Conservation (phyloP, 2,113 vertebrate genomes). For the Melanostigma gelatinosum region DNA sequence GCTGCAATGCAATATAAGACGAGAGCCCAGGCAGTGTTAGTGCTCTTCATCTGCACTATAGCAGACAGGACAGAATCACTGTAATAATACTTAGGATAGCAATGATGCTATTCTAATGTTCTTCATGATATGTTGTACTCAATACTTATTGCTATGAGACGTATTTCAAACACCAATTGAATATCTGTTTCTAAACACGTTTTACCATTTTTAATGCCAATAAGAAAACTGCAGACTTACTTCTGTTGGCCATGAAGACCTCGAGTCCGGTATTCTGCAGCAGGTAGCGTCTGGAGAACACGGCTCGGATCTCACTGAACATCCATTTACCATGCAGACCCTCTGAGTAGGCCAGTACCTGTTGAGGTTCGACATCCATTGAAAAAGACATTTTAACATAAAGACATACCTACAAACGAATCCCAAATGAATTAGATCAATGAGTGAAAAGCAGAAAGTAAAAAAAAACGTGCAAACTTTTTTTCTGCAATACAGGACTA, state of each 20-base stretch:
- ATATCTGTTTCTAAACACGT: neutral
- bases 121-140: neutral
- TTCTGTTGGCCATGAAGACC: slow-evolving; percentile 99
- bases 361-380: slow-evolving; percentile 33
- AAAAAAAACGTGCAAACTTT: neutral
- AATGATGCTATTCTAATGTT: neutral
- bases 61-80: neutral
- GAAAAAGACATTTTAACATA: neutral
- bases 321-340: slow-evolving; percentile 99
- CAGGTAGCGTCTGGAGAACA: slow-evolving; percentile 97
- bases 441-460: neutral
- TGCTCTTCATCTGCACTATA: neutral
- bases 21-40: neutral
- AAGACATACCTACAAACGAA: neutral
- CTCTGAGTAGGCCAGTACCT: slow-evolving; percentile 97
- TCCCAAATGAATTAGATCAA: neutral
- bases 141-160: neutral
- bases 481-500: neutral
- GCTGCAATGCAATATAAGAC: neutral
- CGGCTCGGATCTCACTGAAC: slow-evolving; percentile 99
- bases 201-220: neutral
- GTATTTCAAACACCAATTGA: neutral
- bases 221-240: slow-evolving; percentile 80
- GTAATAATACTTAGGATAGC: neutral
- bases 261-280: slow-evolving; percentile 97